phyloP scores from a whole-genome alignment of 2,888 invertebrate species.

The Brachypalpus laphriformis region DNA sequence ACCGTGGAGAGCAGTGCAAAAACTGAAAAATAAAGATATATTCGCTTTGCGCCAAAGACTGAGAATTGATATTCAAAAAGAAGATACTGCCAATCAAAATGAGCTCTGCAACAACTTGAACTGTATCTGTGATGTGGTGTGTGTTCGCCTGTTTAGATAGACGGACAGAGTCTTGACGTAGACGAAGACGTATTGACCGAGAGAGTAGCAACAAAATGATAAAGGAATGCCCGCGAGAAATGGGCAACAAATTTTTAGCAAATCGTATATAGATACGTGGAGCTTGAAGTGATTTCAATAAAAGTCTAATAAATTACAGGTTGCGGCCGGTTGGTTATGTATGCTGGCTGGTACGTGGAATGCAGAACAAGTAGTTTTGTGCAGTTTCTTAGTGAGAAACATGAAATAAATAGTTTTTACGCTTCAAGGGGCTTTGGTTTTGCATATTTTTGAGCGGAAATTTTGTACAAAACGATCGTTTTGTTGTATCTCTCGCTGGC shows the following conservation, averaged over 20 bases:
- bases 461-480: slow-evolving; percentile 26
- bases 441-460: slow-evolving; percentile 11
- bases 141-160: not conserved
- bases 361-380: slow-evolving; percentile 16
- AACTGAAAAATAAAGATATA: not conserved
- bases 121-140: not conserved
- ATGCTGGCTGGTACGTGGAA: slow-evolving; percentile 12
- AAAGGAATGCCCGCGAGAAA: slow-evolving; percentile 6
- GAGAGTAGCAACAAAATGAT: slow-evolving; percentile 25
- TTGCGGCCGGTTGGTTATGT: slow-evolving; percentile 33
- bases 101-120: slow-evolving; percentile 10
- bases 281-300: slow-evolving; percentile 29
- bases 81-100: slow-evolving; percentile 54
- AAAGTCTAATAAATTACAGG: slow-evolving; percentile 45
- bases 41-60: not conserved
- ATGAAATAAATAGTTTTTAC: not conserved
- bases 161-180: slow-evolving; percentile 36
- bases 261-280: not conserved
- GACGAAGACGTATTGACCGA: slow-evolving; percentile 59
- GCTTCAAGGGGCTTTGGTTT: slow-evolving; percentile 12
- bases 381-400: not conserved
- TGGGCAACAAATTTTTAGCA: not conserved
- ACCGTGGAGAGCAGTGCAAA: slow-evolving; percentile 28
- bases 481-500: not conserved
- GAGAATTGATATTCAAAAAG: slow-evolving; percentile 53